phyloP scores from a whole-genome alignment of 1,140 invertebrate genomes.

The Lucilia cuprina region DNA sequence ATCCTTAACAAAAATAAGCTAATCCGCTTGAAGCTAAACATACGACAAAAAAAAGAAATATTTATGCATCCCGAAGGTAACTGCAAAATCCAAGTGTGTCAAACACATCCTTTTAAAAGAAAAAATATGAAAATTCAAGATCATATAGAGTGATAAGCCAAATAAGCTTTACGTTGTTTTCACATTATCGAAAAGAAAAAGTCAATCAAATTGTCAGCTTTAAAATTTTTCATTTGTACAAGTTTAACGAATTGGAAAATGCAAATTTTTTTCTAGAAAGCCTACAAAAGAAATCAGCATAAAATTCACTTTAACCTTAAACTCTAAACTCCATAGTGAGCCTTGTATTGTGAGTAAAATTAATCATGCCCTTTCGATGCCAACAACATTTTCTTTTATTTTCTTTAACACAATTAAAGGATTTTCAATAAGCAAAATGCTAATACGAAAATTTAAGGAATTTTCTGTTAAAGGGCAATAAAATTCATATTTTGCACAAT shows the following conservation, averaged over 20 bases:
- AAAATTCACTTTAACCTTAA: background rate
- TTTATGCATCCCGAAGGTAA: background rate
- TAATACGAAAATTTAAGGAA: background rate
- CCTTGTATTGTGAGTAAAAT: background rate
- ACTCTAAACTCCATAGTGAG: background rate
- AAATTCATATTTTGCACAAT: constrained; percentile 34
- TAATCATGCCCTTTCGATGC: background rate
- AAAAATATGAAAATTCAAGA: background rate
- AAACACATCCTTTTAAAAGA: background rate
- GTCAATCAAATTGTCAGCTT: constrained; percentile 23
- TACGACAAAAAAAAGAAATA: background rate
- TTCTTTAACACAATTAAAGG: background rate
- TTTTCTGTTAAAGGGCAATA: constrained; percentile 19
- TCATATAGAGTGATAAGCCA: background rate
- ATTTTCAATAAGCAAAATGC: background rate
- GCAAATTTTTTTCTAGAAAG: constrained; percentile 15
- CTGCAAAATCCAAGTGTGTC: constrained; percentile 6
- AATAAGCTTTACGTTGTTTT: constrained; percentile 6
- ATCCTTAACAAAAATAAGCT: background rate
- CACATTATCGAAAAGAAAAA: background rate
- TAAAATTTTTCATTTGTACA: constrained; percentile 1
- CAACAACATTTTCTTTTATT: background rate
- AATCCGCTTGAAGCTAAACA: constrained; percentile 15
- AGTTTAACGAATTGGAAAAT: constrained; percentile 32
- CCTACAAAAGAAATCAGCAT: background rate